These are phyloP conservation scores for Gobionotothen gibberifrons DNA, from an alignment of 2,797 vertebrate species.

Conservation along the genomic window DNA sequence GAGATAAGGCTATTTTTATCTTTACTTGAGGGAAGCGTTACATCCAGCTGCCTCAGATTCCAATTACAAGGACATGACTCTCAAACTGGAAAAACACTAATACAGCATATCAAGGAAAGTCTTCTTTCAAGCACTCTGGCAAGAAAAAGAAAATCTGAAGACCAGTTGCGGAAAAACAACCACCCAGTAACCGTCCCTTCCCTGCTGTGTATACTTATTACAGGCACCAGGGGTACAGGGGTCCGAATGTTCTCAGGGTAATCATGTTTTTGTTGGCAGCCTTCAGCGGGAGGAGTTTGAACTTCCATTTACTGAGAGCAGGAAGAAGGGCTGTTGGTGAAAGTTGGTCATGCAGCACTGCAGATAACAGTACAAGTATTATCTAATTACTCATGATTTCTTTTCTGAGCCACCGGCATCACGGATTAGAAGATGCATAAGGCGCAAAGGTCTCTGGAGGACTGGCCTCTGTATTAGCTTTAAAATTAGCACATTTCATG, in stretches of 20 bases:
- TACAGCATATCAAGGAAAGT: background rate
- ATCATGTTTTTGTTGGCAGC: conserved; percentile 64
- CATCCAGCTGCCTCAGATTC: conserved; percentile 16
- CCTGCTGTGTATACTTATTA: conserved; percentile 19
- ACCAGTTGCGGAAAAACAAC: conserved; percentile 34
- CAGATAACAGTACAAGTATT: conserved; percentile 50
- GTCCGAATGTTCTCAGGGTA: conserved; percentile 60
- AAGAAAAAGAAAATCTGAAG: conserved; percentile 22
- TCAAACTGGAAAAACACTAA: conserved; percentile 6
- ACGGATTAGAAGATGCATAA: conserved; percentile 31
- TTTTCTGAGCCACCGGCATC: conserved; percentile 23
- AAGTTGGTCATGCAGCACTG: conserved; percentile 49
- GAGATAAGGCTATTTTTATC: conserved; percentile 56
- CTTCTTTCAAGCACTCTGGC: conserved; percentile 8
- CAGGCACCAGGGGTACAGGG: conserved; percentile 30
- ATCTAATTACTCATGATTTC: conserved; percentile 51
- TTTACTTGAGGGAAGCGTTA: conserved; percentile 25
- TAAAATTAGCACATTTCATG: conserved; percentile 9
- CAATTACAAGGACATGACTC: conserved; percentile 10
- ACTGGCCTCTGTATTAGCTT: background rate
- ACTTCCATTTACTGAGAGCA: conserved; percentile 49
- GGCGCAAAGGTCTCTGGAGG: conserved; percentile 11
- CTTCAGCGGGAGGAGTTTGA: conserved; percentile 49
- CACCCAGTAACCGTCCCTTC: conserved; percentile 8
- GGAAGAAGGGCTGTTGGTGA: conserved; percentile 24